Evolutionary conservation across 2,797 vertebrate genomes (phyloP), one percentile per base, ranked within the genome.

Genomic region (Thalassophryne amazonica): DNA sequence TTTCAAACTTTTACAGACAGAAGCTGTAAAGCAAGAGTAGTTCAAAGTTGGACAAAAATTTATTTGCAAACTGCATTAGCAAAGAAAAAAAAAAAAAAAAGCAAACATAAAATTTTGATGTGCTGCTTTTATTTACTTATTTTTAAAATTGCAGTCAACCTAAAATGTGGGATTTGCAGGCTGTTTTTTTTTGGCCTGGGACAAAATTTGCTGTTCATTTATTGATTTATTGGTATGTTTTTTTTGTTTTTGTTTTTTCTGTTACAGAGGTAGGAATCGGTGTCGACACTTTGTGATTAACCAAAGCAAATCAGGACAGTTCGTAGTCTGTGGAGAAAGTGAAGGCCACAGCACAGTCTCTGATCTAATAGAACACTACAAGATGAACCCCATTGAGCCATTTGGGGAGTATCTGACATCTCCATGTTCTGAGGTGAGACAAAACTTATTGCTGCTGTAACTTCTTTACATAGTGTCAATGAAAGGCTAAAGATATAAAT

Each of bases 251-350:
- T 48, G 55, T 54, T 17, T 29, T 22, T 63, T 40, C 9, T 59
- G 32, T 71, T 83, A 13, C 80, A 96, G 94, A 77, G 93, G 93
- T 9, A 81, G 56, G 1, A 89, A 95, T 42, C 87, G 92, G 3
- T 95, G 91, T 65, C 88, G 93, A 4, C 94, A 95, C 66, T 95
- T 95, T 57, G 84, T 94, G 48, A 94, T 95, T 64, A 93, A 73
- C 62, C 91, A 92, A 63, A 86, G 71, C 19, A 82, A 60, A 43
- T 75, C 78, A 0, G 86, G 92, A 2, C 84, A 87, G 34, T 93
- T 93, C 53, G 66, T 90, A 0, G 73, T 95, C 12, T 85, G 84
- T 0, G 94, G 94, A 9, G 93, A 93, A 69, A 85, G 47, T 0
- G 69, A 61, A 23, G 78, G 55, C 12, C 92, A 94, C 0, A 1